phyloP scores from a whole-genome alignment of 2,888 invertebrate species.

The Metellina segmentata region DNA sequence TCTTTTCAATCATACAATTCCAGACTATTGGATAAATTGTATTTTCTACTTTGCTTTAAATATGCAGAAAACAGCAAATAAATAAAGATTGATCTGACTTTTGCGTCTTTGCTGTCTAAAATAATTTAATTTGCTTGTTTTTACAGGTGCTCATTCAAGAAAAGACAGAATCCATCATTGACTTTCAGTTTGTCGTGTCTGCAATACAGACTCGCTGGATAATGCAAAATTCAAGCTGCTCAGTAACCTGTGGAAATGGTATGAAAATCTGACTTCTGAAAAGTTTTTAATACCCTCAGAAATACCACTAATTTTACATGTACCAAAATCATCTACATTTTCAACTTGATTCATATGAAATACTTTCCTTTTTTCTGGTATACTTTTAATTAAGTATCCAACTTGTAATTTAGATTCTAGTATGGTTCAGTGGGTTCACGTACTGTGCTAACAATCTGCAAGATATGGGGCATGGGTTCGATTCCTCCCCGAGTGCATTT shows the following conservation, averaged over 20 bases:
- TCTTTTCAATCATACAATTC: no score
- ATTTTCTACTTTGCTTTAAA: no score
- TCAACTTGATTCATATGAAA: neutral
- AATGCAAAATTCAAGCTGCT: conserved; percentile 52
- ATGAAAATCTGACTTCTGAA: neutral
- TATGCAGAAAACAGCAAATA: no score
- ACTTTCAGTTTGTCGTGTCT: conserved; percentile 64
- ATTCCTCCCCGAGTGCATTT: no score
- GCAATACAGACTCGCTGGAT: conserved; percentile 24
- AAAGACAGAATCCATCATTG: conserved; percentile 38
- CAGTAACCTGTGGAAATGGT: conserved; percentile 58
- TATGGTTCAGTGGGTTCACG: neutral
- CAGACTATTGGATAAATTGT: no score
- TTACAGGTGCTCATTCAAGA: conserved; percentile 57
- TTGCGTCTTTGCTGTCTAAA: neutral
- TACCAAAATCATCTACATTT: no score
- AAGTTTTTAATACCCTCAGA: neutral
- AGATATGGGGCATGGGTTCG: no score
- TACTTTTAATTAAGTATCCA: no score
- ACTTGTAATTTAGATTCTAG: no score
- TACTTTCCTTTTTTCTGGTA: no score
- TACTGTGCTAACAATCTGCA: neutral
- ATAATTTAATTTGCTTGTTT: neutral
- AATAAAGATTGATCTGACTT: no score
- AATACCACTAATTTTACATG: no score